Percentiles rank a stretch among this genome's conserved stretches.
These are phyloP conservation scores for Geotrypetes seraphini DNA, from an alignment of 2,797 vertebrate genomes.

Conservation along the genomic window DNA sequence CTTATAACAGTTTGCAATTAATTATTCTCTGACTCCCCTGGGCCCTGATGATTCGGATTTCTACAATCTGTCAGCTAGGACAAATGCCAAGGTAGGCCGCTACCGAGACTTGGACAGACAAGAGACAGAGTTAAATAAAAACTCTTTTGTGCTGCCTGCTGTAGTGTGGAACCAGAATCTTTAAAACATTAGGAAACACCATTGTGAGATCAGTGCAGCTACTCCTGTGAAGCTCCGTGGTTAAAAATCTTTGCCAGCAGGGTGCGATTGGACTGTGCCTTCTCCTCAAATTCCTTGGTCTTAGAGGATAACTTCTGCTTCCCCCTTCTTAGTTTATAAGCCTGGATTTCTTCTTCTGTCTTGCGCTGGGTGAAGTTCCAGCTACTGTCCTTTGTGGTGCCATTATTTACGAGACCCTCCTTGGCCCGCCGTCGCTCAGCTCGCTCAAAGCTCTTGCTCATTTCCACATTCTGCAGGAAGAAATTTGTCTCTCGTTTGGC, in stretches of 20 bases:
- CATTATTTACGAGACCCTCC: constrained; percentile 13
- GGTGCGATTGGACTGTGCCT: constrained; percentile 57
- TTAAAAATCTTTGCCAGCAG: constrained; percentile 80
- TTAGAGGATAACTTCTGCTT: constrained; percentile 45
- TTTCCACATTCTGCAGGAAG: constrained; percentile 68
- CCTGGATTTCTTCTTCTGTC: constrained; percentile 75
- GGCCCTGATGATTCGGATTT: too few species aligned
- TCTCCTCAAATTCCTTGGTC: constrained; percentile 37
- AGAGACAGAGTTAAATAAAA: too few species aligned
- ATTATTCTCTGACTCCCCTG: too few species aligned
- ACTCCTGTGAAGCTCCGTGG: constrained; percentile 35
- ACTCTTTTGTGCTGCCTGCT: too few species aligned
- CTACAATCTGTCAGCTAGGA: too few species aligned
- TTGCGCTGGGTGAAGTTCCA: constrained; percentile 75
- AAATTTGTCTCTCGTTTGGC: constrained; percentile 80
- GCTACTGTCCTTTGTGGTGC: constrained; percentile 35
- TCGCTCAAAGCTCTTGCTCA: constrained; percentile 60
- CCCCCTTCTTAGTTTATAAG: constrained; percentile 27
- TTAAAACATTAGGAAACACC: too few species aligned
- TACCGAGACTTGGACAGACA: too few species aligned
- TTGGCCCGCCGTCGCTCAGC: constrained; percentile 35
- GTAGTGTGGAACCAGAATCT: too few species aligned
- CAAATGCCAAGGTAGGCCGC: too few species aligned
- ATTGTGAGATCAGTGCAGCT: too few species aligned
- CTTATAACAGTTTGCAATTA: too few species aligned